Evolutionary conservation across 2,797 vertebrate species (phyloP), one percentile per base, ranked within the genome.

Genomic region (Taenioides sp.): DNA sequence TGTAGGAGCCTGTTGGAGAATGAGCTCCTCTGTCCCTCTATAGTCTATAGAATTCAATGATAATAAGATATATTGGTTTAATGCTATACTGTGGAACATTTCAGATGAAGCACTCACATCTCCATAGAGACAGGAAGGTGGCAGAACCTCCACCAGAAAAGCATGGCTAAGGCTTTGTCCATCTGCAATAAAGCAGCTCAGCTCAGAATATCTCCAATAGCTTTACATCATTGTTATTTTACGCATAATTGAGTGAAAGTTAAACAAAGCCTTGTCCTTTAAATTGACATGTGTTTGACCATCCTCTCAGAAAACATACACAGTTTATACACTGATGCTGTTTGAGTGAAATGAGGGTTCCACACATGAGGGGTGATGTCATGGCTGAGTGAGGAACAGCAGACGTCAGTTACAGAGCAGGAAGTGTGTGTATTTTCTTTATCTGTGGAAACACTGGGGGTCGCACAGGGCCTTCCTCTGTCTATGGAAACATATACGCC

Each of bases 381-480:
- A 80, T 59, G 6, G 31, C 66, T 72, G 31, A 62, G 43, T 17
- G 43, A 55, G 75, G 58, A 65, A 74, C 64, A 64, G 70, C 4
- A 64, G 60, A 27, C 70, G 60, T 68, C 23, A 22, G 37, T 65
- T 4, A 0, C 57, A 75, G 31, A 74, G 76, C 78, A 62, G 78
- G 79, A 80, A 84, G 55, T 25, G 57, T 2, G 0, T 2, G 0
- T 77, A 71, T 85, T 86, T 80, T 80, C 74, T 74, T 80, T 82
- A 88, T 88, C 86, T 81, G n/a, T 71, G 72, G 70, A 84, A 71
- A 61, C 71, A 78, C 14, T 73, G 75, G 61, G 80, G 81, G 82
- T 87, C 78, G 84, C 14, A 20, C 58, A 34, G 81, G 84, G 76
- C 40, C 11, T 76, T 80, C 76, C 76, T 69, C 40, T 68, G 61